Conservation (phyloP, 2,888 invertebrate genomes). For the Caenorhabditis becei region DNA sequence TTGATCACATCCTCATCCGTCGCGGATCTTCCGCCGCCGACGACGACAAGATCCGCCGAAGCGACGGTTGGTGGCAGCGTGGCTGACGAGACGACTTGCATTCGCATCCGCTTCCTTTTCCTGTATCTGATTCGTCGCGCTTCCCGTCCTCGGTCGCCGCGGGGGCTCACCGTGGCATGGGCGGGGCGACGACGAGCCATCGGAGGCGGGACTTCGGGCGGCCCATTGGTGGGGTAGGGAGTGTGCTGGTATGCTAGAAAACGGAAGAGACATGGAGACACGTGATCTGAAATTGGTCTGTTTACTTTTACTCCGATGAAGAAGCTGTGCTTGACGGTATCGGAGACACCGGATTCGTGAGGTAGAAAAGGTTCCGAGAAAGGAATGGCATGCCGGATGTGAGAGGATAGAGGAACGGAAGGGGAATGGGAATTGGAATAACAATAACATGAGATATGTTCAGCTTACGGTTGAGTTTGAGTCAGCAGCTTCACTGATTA, state of each 20-base stretch:
- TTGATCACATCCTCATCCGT: conserved; percentile 58
- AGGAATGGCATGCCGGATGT: no score
- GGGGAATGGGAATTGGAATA: not conserved
- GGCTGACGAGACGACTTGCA: conserved; percentile 63
- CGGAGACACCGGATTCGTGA: not conserved
- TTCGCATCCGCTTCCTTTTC: conserved; percentile 68
- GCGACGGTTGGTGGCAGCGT: conserved; percentile 45
- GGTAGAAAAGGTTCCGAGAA: not conserved
- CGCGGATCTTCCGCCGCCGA: conserved; percentile 35
- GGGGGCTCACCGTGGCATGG: conserved; percentile 46
- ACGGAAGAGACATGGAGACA: conserved; percentile 10
- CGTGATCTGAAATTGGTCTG: conserved; percentile 23
- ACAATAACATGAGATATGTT: not conserved
- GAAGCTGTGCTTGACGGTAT: not conserved
- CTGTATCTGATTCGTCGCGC: conserved; percentile 63
- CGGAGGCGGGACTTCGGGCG: conserved; percentile 9
- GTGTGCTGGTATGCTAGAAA: conserved; percentile 7
- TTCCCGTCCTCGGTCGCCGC: conserved; percentile 27
- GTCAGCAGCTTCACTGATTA: no score
- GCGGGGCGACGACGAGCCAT: conserved; percentile 19
- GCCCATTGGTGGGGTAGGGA: conserved; percentile 35
- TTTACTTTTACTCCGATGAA: conserved; percentile 7
- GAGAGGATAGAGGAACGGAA: not conserved
- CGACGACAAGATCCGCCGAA: conserved; percentile 41
- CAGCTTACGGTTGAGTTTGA: not conserved